Evolutionary conservation across 1,140 invertebrate species (phyloP), one percentile per base, ranked within the genome.

Genomic region (Apocrypta bakeri): DNA sequence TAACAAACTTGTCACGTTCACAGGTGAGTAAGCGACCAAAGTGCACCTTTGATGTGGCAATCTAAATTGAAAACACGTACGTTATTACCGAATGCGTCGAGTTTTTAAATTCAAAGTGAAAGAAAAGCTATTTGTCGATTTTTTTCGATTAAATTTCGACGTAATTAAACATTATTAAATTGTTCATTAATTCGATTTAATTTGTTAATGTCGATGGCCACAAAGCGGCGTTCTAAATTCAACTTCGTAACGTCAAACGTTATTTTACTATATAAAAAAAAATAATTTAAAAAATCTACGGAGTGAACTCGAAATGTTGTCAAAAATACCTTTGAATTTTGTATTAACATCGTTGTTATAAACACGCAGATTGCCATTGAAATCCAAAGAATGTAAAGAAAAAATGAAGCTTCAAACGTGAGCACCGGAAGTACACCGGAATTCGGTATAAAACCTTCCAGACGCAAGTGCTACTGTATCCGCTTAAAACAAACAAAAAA

Each of bases 61-160:
- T 75, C 12, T 63, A 33, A 0, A 75, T 61, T 75, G 61, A n/a
- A 75, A 75, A 56, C 73, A 75, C 73, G 73, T 75, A 75, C 56
- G 27, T 61, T 75, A 75, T 75, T 75, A 61, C 48, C 17, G 25
- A 75, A 75, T 48, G 73, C 42, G 42, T 61, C 17, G 73, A 33
- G 73, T 31, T 61, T 75, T 61, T 61, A 75, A 29, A 75, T 75
- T 61, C 17, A 27, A 21, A 75, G 63, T 63, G 14, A 75, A 75
- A 29, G n/a, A 17, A n/a, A n/a, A 21, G 17, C 0, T n/a, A 21
- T 0, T n/a, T 56, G 1, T 48, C 9, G 42, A n/a, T 37, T 37
- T 37, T 37, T 37, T 37, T 2, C 33, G 9, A 37, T 37, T 37
- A 37, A 37, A 37, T n/a, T n/a, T n/a, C n/a, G n/a, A n/a, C n/a